phyloP scores from a whole-genome alignment of 2,113 vertebrate genomes.

The Laticauda colubrina region DNA sequence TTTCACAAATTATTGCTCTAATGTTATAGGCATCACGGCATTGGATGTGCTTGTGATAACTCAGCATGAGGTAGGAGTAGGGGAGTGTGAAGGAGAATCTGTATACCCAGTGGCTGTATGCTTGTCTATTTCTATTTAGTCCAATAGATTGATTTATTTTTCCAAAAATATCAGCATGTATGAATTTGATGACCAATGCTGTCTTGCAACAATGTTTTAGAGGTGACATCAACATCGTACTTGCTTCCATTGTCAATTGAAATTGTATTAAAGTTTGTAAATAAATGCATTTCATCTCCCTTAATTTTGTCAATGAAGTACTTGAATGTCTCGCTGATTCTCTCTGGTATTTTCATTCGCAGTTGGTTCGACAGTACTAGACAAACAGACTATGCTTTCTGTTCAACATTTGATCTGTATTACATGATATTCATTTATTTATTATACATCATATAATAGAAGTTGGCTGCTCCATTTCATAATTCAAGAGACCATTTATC shows the following conservation, averaged over 20 bases:
- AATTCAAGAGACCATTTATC: not conserved
- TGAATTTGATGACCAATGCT: not conserved
- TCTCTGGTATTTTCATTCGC: not conserved
- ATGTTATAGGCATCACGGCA: no score
- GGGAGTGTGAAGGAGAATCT: not conserved
- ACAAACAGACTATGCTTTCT: not conserved
- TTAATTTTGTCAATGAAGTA: not conserved
- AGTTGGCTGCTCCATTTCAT: not conserved
- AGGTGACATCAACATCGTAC: not conserved
- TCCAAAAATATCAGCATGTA: not conserved
- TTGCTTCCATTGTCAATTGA: not conserved
- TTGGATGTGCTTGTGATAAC: not conserved
- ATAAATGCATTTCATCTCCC: not conserved
- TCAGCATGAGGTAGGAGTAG: not conserved
- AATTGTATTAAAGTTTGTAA: not conserved
- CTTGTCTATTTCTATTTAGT: not conserved
- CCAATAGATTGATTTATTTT: not conserved
- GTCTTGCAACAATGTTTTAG: not conserved
- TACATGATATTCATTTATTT: not conserved
- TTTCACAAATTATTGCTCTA: slow-evolving; percentile 1
- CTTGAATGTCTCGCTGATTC: not conserved
- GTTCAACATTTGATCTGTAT: not conserved
- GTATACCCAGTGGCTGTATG: not conserved
- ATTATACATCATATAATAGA: not conserved
- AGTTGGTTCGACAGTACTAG: not conserved